These are phyloP conservation scores for Pyrgus malvae DNA, from an alignment of 2,888 invertebrate species.

Conservation along the genomic window DNA sequence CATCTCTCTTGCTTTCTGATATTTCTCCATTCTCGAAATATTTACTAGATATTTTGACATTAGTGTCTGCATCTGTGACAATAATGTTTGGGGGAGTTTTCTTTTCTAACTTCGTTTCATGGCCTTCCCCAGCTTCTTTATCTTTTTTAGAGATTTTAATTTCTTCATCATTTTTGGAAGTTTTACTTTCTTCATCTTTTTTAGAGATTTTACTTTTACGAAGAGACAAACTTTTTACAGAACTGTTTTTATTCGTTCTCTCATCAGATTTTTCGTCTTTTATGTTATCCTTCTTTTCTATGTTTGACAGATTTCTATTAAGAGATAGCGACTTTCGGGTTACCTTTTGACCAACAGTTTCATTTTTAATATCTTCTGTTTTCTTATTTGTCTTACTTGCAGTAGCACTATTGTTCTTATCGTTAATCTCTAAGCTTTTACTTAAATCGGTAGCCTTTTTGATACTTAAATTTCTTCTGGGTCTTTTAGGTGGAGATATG, in stretches of 20 bases:
- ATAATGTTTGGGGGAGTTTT: slow-evolving; percentile 47
- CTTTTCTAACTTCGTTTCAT: background rate
- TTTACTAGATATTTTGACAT: slow-evolving; percentile 49
- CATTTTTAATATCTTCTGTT: slow-evolving; percentile 9
- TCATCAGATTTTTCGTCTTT: background rate
- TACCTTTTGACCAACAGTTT: background rate
- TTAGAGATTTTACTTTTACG: slow-evolving; percentile 3
- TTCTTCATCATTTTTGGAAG: background rate
- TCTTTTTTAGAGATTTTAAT: background rate
- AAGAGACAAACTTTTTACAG: background rate
- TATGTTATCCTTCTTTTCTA: background rate
- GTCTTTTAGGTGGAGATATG: slow-evolving; percentile 52
- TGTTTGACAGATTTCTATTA: slow-evolving; percentile 1
- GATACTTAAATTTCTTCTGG: slow-evolving; percentile 6
- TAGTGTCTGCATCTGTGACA: slow-evolving; percentile 45
- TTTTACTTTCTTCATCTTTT: background rate
- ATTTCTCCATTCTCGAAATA: slow-evolving; percentile 48
- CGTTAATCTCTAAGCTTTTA: background rate
- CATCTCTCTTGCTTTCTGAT: slow-evolving; percentile 27
- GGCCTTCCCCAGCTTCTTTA: background rate
- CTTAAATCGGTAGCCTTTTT: background rate
- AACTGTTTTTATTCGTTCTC: background rate
- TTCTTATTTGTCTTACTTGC: background rate
- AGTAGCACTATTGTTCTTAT: background rate
- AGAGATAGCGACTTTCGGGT: slow-evolving; percentile 30